These are phyloP conservation scores for Sebastes hubbsi DNA, from an alignment of 2,797 vertebrate species.

Conservation along the genomic window DNA sequence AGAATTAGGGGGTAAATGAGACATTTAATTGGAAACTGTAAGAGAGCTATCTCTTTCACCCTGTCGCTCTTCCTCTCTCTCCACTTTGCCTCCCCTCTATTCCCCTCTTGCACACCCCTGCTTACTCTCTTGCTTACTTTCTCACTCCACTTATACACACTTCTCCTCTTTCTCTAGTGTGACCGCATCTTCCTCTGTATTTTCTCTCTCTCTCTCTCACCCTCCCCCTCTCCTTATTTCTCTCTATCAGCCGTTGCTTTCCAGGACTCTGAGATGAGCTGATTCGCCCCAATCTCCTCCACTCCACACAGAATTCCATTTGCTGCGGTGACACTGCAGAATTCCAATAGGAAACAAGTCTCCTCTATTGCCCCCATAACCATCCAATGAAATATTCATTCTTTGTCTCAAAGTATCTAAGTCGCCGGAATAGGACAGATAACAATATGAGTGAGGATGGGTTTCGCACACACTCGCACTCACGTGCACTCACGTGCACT, in stretches of 20 bases:
- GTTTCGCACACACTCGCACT: conserved; percentile 4
- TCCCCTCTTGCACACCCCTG: conserved; percentile 32
- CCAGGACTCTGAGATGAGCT: conserved; percentile 67
- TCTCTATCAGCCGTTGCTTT: conserved; percentile 62
- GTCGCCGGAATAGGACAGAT: conserved; percentile 67
- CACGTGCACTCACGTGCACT: background rate
- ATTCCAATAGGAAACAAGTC: conserved; percentile 70
- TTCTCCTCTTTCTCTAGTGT: conserved; percentile 38
- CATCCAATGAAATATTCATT: conserved; percentile 81
- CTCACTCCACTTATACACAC: conserved; percentile 53
- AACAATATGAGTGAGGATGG: conserved; percentile 59
- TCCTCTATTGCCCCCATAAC: conserved; percentile 71
- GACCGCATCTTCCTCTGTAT: conserved; percentile 27
- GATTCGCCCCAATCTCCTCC: conserved; percentile 63
- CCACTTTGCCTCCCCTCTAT: conserved; percentile 30
- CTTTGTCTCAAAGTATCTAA: conserved; percentile 72
- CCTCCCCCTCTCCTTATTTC: conserved; percentile 28
- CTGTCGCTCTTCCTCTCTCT: conserved; percentile 26
- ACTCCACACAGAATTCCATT: conserved; percentile 68
- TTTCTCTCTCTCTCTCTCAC: background rate
- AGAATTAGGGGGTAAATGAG: conserved; percentile 85
- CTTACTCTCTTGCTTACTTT: conserved; percentile 40
- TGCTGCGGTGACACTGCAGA: conserved; percentile 72
- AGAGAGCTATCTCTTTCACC: conserved; percentile 72
- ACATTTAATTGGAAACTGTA: conserved; percentile 85